Evolutionary conservation across 2,888 invertebrate species (phyloP).

Genomic region (Formica aserva): DNA sequence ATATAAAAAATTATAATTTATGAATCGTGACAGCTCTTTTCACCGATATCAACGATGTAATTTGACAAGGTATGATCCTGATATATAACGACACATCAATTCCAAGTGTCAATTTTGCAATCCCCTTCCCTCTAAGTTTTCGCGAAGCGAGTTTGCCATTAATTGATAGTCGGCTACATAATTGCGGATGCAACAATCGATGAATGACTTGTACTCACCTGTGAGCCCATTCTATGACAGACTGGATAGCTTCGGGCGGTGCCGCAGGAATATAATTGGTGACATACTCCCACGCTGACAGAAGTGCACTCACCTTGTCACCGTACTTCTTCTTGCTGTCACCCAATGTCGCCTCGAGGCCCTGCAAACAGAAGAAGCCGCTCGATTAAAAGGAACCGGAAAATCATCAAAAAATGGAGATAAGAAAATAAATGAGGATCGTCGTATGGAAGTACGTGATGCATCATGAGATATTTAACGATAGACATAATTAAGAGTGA

Average conservation of each 20-base stretch:
- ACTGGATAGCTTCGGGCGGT: conserved; percentile 84
- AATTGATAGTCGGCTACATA: conserved; percentile 14
- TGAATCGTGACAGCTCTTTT: not conserved
- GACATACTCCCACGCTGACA: conserved; percentile 86
- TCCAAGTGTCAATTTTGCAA: not conserved
- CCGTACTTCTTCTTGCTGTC: conserved; percentile 86
- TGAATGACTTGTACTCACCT: conserved; percentile 79
- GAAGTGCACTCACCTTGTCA: conserved; percentile 86
- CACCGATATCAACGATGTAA: not conserved
- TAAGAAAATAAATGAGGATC: not conserved
- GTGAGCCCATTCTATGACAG: conserved; percentile 86
- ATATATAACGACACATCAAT: not conserved
- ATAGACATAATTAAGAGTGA: not conserved
- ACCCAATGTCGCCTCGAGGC: conserved; percentile 86
- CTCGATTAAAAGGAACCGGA: conserved; percentile 66
- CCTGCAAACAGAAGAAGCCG: conserved; percentile 78
- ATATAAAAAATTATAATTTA: not conserved
- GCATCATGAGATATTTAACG: not conserved
- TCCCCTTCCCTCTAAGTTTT: not conserved
- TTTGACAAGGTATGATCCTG: not conserved
- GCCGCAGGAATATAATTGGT: conserved; percentile 84
- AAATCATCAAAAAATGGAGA: conserved; percentile 4
- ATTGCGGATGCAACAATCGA: conserved; percentile 44
- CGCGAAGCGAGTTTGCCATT: conserved; percentile 13
- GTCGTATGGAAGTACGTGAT: not conserved